phyloP scores from a whole-genome alignment of 2,113 vertebrate genomes.

The Halcyon malimbica region DNA sequence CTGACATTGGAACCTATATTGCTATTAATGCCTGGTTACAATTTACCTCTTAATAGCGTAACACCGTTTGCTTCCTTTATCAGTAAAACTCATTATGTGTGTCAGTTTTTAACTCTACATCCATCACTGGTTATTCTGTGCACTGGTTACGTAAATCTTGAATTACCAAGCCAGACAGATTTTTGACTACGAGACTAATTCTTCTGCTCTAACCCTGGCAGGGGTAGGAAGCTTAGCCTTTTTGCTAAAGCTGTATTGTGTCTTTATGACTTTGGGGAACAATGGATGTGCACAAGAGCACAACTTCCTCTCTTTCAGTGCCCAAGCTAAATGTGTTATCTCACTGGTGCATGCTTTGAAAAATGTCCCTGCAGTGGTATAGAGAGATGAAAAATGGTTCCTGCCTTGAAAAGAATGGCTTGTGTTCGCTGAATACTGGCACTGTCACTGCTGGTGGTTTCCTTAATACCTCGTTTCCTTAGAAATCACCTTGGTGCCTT shows the following conservation, averaged over 20 bases:
- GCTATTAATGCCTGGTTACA: not conserved
- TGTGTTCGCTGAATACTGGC: conserved; percentile 26
- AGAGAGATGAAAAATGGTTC: conserved; percentile 27
- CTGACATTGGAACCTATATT: not conserved
- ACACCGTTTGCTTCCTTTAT: not conserved
- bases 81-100: not conserved
- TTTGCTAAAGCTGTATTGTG: not conserved
- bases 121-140: not conserved
- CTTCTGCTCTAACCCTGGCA: not conserved
- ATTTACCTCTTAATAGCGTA: not conserved
- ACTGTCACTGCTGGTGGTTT: conserved; percentile 33
- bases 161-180: not conserved
- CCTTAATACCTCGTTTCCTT: not conserved
- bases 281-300: not conserved
- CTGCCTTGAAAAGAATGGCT: conserved; percentile 4
- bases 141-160: not conserved
- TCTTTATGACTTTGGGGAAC: conserved; percentile 30
- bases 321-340: conserved; percentile 33
- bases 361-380: not conserved
- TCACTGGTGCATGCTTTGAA: conserved; percentile 29
- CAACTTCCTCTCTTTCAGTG: conserved; percentile 36
- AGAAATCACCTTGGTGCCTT: conserved; percentile 48
- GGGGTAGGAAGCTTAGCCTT: not conserved
- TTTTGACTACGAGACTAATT: not conserved
- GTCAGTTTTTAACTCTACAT: not conserved